A percentile compares a stretch with the other conserved stretches of the same genome.
These are phyloP conservation scores for Ganaspis sp. DNA, from an alignment of 1,140 invertebrate species.

Conservation along the genomic window DNA sequence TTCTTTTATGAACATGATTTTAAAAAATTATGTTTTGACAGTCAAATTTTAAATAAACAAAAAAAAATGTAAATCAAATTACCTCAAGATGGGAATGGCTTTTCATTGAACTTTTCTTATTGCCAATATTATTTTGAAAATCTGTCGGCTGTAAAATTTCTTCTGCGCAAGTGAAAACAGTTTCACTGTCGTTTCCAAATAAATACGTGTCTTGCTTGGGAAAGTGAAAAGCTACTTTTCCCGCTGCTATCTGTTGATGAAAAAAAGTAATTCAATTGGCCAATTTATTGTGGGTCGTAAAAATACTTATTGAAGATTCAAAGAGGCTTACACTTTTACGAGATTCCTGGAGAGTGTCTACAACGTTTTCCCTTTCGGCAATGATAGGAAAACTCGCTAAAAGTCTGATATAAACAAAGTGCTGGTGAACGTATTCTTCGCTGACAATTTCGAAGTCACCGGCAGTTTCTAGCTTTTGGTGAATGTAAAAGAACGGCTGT, in stretches of 20 bases:
- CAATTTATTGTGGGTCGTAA: background rate
- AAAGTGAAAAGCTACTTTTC: conserved; percentile 81
- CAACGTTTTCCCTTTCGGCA: conserved; percentile 60
- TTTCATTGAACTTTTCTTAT: conserved; percentile 74
- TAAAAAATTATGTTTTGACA: too few relatives aligned
- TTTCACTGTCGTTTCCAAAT: conserved; percentile 77
- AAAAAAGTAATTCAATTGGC: conserved; percentile 43
- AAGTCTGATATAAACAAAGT: conserved; percentile 82
- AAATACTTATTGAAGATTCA: conserved; percentile 7
- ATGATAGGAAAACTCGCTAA: conserved; percentile 67
- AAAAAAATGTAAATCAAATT: conserved; percentile 29
- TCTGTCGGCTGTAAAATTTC: conserved; percentile 77
- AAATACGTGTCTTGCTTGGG: conserved; percentile 79
- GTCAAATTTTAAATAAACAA: background rate
- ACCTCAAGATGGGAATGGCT: conserved; percentile 49
- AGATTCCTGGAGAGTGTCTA: conserved; percentile 66
- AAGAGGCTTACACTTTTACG: conserved; percentile 67
- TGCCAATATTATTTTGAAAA: conserved; percentile 73
- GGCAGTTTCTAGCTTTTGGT: conserved; percentile 82
- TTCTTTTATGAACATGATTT: too few relatives aligned
- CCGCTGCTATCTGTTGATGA: conserved; percentile 78
- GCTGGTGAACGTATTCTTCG: conserved; percentile 79
- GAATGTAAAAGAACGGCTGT: conserved; percentile 81
- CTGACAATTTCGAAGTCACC: conserved; percentile 79
- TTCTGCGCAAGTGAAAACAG: conserved; percentile 76